Conservation (phyloP, 1,140 invertebrate genomes). For the Magallana ariakensis region DNA sequence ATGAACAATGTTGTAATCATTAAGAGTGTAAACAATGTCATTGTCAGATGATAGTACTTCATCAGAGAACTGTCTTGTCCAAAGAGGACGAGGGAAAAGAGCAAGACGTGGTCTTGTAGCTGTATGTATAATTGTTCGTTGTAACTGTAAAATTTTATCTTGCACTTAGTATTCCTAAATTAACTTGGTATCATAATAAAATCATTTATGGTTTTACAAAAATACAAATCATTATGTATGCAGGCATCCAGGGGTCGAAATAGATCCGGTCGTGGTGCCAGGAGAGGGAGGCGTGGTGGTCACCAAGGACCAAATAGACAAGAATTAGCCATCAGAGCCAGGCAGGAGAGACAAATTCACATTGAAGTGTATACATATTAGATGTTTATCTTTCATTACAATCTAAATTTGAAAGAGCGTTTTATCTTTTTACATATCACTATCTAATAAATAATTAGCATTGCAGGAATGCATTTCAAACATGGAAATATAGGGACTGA, state of each 20-base stretch:
- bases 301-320: neutral
- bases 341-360: slow-evolving; percentile 8
- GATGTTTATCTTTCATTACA: neutral
- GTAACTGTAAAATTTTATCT: neutral
- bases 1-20: no score
- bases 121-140: slow-evolving; percentile 16
- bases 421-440: no score
- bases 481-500: neutral
- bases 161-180: no score
- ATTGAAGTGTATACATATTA: neutral
- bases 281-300: neutral
- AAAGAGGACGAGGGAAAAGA: neutral
- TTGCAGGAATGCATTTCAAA: neutral
- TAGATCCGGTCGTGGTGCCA: neutral
- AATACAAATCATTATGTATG: neutral
- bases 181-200: neutral
- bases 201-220: neutral
- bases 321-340: neutral
- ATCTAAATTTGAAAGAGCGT: neutral
- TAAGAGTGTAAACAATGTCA: no score
- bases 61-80: neutral
- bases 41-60: neutral
- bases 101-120: neutral
- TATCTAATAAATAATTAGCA: neutral
- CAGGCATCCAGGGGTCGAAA: neutral